Conservation (phyloP, 1,140 invertebrate genomes). For the Microvelia longipes region DNA sequence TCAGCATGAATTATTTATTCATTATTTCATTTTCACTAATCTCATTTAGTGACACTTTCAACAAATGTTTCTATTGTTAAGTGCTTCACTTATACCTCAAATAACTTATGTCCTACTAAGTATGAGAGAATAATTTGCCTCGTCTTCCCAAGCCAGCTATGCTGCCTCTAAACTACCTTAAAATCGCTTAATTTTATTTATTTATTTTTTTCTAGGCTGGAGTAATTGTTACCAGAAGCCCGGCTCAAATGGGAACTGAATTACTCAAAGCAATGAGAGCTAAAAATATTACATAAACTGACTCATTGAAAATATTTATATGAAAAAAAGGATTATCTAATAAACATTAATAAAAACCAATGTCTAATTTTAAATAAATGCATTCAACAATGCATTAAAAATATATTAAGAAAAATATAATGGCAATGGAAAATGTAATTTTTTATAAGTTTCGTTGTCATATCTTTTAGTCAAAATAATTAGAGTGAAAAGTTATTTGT, state of each 20-base stretch:
- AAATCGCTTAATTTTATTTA: constrained; percentile 16
- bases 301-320: background rate
- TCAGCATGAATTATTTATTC: too few relatives aligned
- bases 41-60: too few relatives aligned
- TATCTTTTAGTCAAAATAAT: background rate
- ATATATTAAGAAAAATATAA: background rate
- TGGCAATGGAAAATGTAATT: background rate
- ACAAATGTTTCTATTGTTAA: too few relatives aligned
- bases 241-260: constrained; percentile 87
- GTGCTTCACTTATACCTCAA: too few relatives aligned
- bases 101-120: too few relatives aligned
- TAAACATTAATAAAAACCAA: background rate
- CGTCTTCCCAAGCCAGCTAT: constrained; percentile 97
- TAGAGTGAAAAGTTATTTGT: background rate
- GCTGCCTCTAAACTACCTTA: constrained; percentile 73
- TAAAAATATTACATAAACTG: constrained; percentile 22
- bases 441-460: background rate
- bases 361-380: background rate
- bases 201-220: constrained; percentile 46
- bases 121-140: too few relatives aligned
- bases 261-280: constrained; percentile 45
- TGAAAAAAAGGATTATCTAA: background rate
- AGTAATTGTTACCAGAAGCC: constrained; percentile 86
- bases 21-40: too few relatives aligned
- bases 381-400: background rate